phyloP scores from a whole-genome alignment of 35 echinoderm and acorn worm species.

The Anneissia japonica region DNA sequence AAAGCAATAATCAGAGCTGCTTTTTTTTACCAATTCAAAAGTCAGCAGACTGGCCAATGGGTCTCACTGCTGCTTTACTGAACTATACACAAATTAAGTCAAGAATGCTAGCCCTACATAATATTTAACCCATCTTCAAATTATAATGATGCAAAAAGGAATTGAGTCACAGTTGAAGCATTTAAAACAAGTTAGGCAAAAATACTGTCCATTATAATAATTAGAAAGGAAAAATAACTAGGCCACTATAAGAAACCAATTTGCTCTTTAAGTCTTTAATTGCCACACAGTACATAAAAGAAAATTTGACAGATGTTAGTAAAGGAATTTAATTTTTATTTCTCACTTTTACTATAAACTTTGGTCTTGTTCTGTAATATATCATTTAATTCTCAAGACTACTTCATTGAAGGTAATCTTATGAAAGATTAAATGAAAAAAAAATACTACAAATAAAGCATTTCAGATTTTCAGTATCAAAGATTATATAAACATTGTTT shows the following conservation, averaged over 20 bases:
- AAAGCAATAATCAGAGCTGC: no score
- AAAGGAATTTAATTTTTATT: background rate
- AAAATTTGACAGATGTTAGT: background rate
- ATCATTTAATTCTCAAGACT: no score
- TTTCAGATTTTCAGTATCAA: no score
- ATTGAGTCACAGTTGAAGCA: background rate
- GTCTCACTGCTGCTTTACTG: background rate
- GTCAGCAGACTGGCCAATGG: background rate
- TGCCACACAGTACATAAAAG: background rate
- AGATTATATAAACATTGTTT: no score
- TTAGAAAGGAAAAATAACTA: background rate
- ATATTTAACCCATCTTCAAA: no score
- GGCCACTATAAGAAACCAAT: background rate
- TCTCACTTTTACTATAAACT: no score
- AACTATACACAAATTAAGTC: no score
- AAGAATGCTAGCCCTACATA: background rate
- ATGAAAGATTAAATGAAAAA: no score
- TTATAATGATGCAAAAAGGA: background rate
- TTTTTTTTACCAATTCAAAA: background rate
- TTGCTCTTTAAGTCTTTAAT: background rate
- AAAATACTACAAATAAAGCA: no score
- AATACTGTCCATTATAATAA: background rate
- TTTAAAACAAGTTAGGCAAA: background rate
- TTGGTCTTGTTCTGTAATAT: no score
- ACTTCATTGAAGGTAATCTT: no score